Evolutionary conservation across 30 jellyfish, hydroid and myxozoan genomes (phyloP), one percentile per base, ranked within the genome.

Genomic region (Catostylus mosaicus): DNA sequence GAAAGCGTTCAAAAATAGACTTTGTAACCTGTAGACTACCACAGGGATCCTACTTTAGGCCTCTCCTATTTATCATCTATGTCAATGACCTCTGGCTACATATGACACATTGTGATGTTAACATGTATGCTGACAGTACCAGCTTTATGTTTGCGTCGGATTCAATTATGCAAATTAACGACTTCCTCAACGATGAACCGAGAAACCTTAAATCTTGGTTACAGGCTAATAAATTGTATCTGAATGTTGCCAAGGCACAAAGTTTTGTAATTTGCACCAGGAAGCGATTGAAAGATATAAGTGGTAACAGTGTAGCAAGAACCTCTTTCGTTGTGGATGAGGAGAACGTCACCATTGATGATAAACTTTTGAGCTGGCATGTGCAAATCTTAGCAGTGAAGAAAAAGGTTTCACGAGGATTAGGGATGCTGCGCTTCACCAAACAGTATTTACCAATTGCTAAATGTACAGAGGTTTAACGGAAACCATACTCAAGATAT

Each of bases 221-320:
- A 67, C 80, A 67, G 32, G 80, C 50, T 64, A 67, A 64, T 19
- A 64, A 11, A 67, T 67, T 67, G 30, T 67, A 29, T 31, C 62
- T 30, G 30, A 19, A 26, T 67, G 80, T 67, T 35, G 62, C 80
- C 11, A 35, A 67, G 62, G 11, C 62, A 37, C 45, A 62, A 3
- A 2, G 9, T 62, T 43, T 62, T 62, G 45, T 22, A 6, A 32
- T 29, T 62, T 45, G 40, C 46, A 62, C 7, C 75, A 62, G 75
- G 48, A 62, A 62, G 75, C 46, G 46, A 62, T n/a, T 62, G 46
- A 62, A 29, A 62, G 45, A 62, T 62, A 62, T 29, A 62, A 62
- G 46, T 62, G 75, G 8, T 62, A 62, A 34, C 32, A 67, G 62
- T 2, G 80, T 67, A 30, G 80, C 80, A 32, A 11, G 27, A 18